Percentiles rank a stretch among this genome's conserved stretches.
Evolutionary conservation across 2,888 invertebrate species (phyloP).

Genomic region (Drosophila fulvimacula): DNA sequence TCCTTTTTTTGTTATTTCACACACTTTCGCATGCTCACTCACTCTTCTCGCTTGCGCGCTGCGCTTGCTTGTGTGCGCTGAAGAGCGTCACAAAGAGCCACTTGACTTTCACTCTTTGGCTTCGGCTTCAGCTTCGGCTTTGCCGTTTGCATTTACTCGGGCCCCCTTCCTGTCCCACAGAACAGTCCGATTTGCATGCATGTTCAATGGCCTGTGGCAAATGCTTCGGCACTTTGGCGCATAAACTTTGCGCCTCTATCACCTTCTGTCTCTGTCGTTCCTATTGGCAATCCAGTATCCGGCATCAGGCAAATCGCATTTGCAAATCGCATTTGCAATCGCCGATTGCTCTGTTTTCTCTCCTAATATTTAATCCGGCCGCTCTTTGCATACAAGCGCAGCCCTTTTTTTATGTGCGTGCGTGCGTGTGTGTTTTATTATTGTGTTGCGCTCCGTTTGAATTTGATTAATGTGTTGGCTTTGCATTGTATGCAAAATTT

Average conservation of each 20-base stretch:
- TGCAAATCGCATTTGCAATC: conserved; percentile 22
- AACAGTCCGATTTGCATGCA: conserved; percentile 54
- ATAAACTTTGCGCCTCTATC: conserved; percentile 52
- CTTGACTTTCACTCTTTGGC: conserved; percentile 72
- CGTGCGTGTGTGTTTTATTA: conserved; percentile 22
- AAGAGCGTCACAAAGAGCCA: conserved; percentile 69
- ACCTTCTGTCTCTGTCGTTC: conserved; percentile 15
- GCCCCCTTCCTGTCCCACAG: conserved; percentile 6
- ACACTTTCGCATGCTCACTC: too few species aligned
- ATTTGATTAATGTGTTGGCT: conserved; percentile 71
- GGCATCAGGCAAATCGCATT: conserved; percentile 19
- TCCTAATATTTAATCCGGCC: conserved; percentile 34
- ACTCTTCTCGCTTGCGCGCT: conserved; percentile 6
- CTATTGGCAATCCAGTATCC: conserved; percentile 14
- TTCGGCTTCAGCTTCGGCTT: conserved; percentile 12
- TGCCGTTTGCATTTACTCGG: conserved; percentile 24
- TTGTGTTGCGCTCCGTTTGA: conserved; percentile 40
- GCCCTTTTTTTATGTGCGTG: conserved; percentile 48
- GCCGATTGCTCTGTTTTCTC: conserved; percentile 40
- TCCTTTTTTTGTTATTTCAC: conserved; percentile 10
- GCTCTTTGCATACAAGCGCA: conserved; percentile 54
- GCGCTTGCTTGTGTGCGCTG: conserved; percentile 13
- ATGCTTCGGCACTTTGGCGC: conserved; percentile 61
- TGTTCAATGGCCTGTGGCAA: conserved; percentile 70
- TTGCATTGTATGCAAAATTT: conserved; percentile 72